Conservation (phyloP, 2,113 vertebrate genomes). For the Coturnix japonica region DNA sequence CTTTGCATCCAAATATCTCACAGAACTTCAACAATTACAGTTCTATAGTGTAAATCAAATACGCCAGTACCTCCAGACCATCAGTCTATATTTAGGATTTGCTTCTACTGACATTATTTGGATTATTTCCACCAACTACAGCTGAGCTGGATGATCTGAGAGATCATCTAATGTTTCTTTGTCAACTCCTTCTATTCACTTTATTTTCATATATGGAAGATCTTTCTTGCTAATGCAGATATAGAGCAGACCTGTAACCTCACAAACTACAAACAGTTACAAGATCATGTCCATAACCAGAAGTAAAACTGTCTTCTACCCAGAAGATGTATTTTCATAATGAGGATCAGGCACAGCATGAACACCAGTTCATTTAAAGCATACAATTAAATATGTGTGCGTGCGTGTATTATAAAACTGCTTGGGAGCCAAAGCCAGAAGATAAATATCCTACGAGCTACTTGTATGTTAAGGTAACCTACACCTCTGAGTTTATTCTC, state of each 20-base stretch:
- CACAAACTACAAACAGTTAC: not conserved
- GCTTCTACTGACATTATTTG: not conserved
- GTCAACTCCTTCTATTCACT: not conserved
- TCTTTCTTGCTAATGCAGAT: not conserved
- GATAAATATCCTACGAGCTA: not conserved
- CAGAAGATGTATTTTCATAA: not conserved
- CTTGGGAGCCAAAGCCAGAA: not conserved
- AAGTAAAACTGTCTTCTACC: not conserved
- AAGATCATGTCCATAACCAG: not conserved
- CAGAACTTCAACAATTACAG: not conserved
- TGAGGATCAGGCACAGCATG: not conserved
- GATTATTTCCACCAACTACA: not conserved
- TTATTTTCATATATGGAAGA: not conserved
- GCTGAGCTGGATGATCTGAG: not conserved
- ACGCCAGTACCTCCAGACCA: not conserved
- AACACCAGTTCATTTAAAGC: not conserved
- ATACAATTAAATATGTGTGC: not conserved
- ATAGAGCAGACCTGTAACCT: not conserved
- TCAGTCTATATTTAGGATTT: not conserved
- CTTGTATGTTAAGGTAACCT: not conserved
- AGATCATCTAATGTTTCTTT: not conserved
- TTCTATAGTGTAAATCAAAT: not conserved
- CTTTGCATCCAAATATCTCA: not conserved
- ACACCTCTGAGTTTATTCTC: constrained; percentile 4
- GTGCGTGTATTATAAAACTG: not conserved